A percentile compares a stretch with the other conserved stretches of the same genome.
phyloP scores from a whole-genome alignment of 1,140 invertebrate genomes.

The honey bee (Apis mellifera) region DNA sequence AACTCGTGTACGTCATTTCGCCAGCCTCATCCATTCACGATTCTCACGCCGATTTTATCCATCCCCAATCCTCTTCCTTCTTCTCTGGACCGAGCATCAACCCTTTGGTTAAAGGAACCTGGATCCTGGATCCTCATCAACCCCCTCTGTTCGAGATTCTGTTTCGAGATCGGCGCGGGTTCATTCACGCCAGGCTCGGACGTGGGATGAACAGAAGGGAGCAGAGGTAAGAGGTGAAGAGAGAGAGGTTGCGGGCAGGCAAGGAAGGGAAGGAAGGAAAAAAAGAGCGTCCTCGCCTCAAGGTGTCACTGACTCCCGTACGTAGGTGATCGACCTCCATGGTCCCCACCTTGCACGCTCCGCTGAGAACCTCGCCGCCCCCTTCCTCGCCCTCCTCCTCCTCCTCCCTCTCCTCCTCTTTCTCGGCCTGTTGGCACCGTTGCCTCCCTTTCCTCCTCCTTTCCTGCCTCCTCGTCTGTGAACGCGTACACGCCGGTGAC shows the following conservation, averaged over 20 bases:
- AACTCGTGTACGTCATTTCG: too few species aligned
- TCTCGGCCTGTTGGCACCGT: slow-evolving; percentile 56
- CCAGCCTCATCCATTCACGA: too few species aligned
- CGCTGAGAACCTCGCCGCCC: slow-evolving; percentile 20
- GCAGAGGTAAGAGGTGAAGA: too few species aligned
- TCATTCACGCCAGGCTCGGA: too few species aligned
- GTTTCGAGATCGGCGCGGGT: too few species aligned
- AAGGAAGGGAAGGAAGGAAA: slow-evolving; percentile 34
- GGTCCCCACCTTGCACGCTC: slow-evolving; percentile 67
- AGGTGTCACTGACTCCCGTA: slow-evolving; percentile 81
- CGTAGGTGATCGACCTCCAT: slow-evolving; percentile 82
- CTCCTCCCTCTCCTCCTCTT: slow-evolving; percentile 35
- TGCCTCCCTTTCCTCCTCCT: slow-evolving; percentile 51
- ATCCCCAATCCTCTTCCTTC: too few species aligned
- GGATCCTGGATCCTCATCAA: too few species aligned
- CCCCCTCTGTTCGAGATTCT: too few species aligned
- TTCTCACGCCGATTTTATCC: too few species aligned
- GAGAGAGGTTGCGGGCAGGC: background rate
- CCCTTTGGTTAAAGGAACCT: too few species aligned
- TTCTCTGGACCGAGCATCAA: too few species aligned
- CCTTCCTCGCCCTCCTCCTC: slow-evolving; percentile 36
- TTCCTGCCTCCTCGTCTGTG: slow-evolving; percentile 39
- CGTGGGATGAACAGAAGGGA: too few species aligned
- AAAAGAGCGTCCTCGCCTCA: slow-evolving; percentile 74
- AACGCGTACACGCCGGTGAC: slow-evolving; percentile 77